Percentiles rank a stretch among this genome's conserved stretches.
Evolutionary conservation across 1,140 invertebrate genomes (phyloP).

Genomic region (Chymomyza costata): DNA sequence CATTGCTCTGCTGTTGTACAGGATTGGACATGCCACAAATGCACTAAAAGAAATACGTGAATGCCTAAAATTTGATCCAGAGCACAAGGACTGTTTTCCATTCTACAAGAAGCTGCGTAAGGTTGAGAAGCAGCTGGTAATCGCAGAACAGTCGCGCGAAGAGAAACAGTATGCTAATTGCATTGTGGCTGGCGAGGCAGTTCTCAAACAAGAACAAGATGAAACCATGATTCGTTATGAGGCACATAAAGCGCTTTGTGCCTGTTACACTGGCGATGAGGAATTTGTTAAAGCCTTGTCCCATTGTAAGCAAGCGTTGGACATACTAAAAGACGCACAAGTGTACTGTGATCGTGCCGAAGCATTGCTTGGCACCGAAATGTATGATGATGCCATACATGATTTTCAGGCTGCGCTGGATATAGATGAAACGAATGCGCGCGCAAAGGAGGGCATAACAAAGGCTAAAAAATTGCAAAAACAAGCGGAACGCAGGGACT

Average conservation of each 20-base stretch:
- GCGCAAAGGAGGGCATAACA: conserved; percentile 92
- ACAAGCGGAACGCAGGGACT: conserved; percentile 94
- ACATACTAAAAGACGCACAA: conserved; percentile 85
- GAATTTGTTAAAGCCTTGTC: conserved; percentile 81
- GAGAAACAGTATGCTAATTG: conserved; percentile 85
- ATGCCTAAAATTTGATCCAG: conserved; percentile 98
- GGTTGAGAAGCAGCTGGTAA: conserved; percentile 89
- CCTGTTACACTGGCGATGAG: conserved; percentile 83
- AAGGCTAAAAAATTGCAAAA: conserved; percentile 96
- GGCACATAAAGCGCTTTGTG: conserved; percentile 85
- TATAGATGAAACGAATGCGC: conserved; percentile 85
- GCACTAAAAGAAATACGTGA: conserved; percentile 95
- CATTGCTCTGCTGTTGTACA: conserved; percentile 90
- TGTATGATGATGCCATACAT: conserved; percentile 94
- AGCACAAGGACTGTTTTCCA: conserved; percentile 96
- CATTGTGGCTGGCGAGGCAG: conserved; percentile 82
- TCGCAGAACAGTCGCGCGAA: conserved; percentile 84
- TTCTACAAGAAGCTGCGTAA: conserved; percentile 99
- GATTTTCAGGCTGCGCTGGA: conserved; percentile 92
- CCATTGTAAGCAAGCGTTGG: conserved; percentile 88
- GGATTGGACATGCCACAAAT: conserved; percentile 93
- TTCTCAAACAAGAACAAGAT: conserved; percentile 82
- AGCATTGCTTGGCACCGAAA: conserved; percentile 90
- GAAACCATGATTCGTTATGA: conserved; percentile 84
- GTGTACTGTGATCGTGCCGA: conserved; percentile 94